A percentile compares a stretch with the other conserved stretches of the same genome.
Evolutionary conservation across 2,113 vertebrate genomes (phyloP).

Genomic region (Seriola quinqueradiata): DNA sequence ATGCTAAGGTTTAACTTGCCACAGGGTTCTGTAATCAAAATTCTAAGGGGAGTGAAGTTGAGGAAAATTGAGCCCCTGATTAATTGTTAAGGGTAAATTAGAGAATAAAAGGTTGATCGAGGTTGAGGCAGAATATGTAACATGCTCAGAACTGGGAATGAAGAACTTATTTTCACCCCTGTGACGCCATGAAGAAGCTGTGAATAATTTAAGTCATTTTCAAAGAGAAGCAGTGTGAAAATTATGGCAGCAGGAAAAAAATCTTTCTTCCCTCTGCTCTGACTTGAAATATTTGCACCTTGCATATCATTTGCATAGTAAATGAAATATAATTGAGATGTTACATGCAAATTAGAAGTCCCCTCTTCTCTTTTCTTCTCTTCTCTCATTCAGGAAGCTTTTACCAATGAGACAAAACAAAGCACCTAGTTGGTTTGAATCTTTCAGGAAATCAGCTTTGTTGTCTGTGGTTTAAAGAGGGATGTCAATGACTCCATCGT

Average conservation of each 20-base stretch:
- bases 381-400: neutral
- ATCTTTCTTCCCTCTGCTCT: slow-evolving; percentile 1
- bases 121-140: slow-evolving; percentile 20
- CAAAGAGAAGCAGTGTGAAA: slow-evolving; percentile 38
- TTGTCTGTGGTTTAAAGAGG: neutral
- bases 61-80: slow-evolving; percentile 25
- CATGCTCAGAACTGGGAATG: slow-evolving; percentile 49
- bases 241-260: slow-evolving; percentile 30
- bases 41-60: neutral
- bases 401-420: neutral
- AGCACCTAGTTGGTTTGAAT: neutral
- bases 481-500: slow-evolving; percentile 6
- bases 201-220: slow-evolving; percentile 59
- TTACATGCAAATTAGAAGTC: slow-evolving; percentile 12
- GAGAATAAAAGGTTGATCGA: slow-evolving; percentile 33
- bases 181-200: slow-evolving; percentile 23
- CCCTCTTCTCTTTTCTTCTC: neutral
- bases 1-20: neutral
- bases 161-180: neutral
- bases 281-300: slow-evolving; percentile 11
- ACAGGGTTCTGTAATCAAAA: neutral
- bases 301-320: neutral
- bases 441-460: neutral
- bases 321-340: neutral
- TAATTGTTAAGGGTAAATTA: slow-evolving; percentile 26